Percentiles rank a stretch among this genome's conserved stretches.
Conservation (phyloP, 2,797 vertebrate species). For the Bucorvus abyssinicus region DNA sequence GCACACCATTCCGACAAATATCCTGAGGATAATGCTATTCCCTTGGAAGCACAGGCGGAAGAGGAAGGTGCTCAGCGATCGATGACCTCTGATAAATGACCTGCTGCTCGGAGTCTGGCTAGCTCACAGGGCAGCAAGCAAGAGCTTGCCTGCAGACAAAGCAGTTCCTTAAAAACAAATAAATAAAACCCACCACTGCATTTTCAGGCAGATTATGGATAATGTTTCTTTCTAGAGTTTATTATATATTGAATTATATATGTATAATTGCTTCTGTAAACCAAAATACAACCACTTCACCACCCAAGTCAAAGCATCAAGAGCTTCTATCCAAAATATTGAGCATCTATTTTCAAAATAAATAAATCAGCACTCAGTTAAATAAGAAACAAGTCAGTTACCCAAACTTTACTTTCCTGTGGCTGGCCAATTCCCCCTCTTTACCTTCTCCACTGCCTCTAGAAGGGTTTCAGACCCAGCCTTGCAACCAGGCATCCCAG, state of each 20-base stretch:
- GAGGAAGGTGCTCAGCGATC: not conserved
- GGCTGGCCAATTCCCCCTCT: not conserved
- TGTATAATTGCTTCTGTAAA: not conserved
- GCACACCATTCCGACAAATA: not conserved
- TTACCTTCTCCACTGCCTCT: not conserved
- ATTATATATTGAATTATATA: not conserved
- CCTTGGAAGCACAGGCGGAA: not conserved
- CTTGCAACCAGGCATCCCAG: not conserved
- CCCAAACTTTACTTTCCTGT: not conserved
- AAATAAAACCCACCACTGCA: not conserved
- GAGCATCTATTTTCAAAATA: not conserved
- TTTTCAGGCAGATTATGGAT: not conserved
- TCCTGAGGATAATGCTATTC: not conserved
- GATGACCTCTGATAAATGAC: not conserved
- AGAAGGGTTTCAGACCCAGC: not conserved
- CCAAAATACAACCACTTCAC: not conserved
- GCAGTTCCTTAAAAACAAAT: not conserved
- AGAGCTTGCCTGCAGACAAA: not conserved
- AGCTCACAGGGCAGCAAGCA: not conserved
- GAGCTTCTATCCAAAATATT: not conserved
- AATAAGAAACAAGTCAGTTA: not conserved
- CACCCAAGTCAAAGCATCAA: not conserved
- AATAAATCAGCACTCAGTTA: not conserved
- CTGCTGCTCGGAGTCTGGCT: not conserved
- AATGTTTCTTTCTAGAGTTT: not conserved